Base-by-base conservation (phyloP, 1,140 invertebrate genomes). In the Psix sp. region DNA sequence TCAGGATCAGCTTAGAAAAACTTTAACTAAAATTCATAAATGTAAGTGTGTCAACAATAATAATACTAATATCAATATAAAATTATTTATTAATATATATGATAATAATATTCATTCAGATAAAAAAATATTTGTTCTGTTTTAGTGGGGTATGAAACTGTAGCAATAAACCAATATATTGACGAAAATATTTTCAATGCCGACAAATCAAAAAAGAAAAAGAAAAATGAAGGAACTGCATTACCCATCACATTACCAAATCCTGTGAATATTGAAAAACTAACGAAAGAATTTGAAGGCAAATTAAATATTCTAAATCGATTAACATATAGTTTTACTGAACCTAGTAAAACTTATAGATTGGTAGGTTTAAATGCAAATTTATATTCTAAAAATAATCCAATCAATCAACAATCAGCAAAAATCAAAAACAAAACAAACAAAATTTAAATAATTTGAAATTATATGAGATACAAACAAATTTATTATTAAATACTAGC, bases 121-220 rank as follows among this genome's bases (percentile, higher is more conserved):
- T 33, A 52, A 45, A 11, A 45, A 13, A 13, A 5, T 35, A 3
- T 13, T 1, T 68, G 51, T 13, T 35, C 11, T 26, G 54, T 56
- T 71, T 77, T 75, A 88, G 86, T 84, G 46, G 88, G 87, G 43
- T 89, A 85, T 43, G 77, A 76, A 57, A 86, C 84, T 5, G 68
- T 88, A 13, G 87, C 83, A 31, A 68, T 89, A 36, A 88, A 89
- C 77, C 82, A 81, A 52, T 77, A 76, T 39, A 20, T 88, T 15
- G 81, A 88, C 63, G 88, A 88, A 57, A 77, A 18, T 45, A 66
- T 81, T 46, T 82, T 88, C 48, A 78, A 82, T 20, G 57, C 40
- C 11, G 82, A 83, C 3, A 88, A 86, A 39, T 83, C 82, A 46
- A 84, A 79, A 39, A 87, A 87, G 17, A 88, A 86, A 24, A 84